phyloP scores from a whole-genome alignment of 2,113 vertebrate species.

The Carollia perspicillata region DNA sequence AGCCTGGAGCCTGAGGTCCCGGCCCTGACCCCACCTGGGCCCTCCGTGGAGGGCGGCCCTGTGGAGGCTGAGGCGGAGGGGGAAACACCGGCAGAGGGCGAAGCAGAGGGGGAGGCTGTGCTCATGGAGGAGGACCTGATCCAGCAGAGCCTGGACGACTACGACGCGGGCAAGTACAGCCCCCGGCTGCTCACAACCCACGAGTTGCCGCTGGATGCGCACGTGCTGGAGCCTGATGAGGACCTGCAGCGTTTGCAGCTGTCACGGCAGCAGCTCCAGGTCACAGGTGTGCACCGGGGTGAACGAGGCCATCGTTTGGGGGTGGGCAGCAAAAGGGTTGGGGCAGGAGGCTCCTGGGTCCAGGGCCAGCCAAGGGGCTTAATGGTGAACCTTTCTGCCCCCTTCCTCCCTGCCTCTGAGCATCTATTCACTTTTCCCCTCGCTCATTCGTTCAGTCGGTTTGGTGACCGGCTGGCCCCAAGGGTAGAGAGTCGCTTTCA shows the following conservation, averaged over 20 bases:
- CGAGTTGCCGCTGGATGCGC: slow-evolving; percentile 93
- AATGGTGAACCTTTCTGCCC: too few species aligned
- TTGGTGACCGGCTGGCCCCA: background rate
- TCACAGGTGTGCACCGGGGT: slow-evolving; percentile 85
- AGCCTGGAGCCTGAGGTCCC: slow-evolving; percentile 76
- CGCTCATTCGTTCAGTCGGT: background rate
- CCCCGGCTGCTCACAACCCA: slow-evolving; percentile 88
- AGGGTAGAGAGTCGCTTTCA: too few species aligned
- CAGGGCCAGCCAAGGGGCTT: background rate
- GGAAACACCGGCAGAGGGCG: slow-evolving; percentile 63
- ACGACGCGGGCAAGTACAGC: slow-evolving; percentile 94
- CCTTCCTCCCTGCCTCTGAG: background rate
- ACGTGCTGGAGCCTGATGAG: slow-evolving; percentile 90
- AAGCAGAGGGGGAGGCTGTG: slow-evolving; percentile 87
- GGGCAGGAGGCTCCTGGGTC: background rate
- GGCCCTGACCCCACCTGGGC: slow-evolving; percentile 44
- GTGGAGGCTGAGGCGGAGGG: slow-evolving; percentile 68
- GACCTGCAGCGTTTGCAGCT: slow-evolving; percentile 89
- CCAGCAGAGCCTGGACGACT: slow-evolving; percentile 96
- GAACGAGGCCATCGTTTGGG: background rate
- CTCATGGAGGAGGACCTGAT: slow-evolving; percentile 97
- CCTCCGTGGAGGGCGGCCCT: background rate
- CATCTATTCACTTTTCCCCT: background rate
- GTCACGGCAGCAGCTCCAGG: slow-evolving; percentile 92
- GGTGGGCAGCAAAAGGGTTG: fast-evolving